Evolutionary conservation across 2,888 invertebrate genomes (phyloP), one percentile per base, ranked within the genome.

Genomic region (Tiphia femorata): DNA sequence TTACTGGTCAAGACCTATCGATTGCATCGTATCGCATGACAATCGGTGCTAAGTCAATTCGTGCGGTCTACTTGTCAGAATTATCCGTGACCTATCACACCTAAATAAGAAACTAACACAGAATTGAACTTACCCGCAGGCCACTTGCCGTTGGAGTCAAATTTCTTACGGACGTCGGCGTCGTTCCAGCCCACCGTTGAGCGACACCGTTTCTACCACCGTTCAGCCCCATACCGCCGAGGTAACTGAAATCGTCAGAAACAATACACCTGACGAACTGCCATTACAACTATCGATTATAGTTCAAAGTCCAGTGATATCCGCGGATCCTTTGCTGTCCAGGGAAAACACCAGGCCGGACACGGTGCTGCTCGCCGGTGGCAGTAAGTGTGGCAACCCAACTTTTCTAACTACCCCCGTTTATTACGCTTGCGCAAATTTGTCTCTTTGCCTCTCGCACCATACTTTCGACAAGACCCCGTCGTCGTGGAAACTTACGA

Each of bases 321-420:
- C 88, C 0, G 87, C 91, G 0, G 91, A 91, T 75, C 88, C 88
- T 20, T 84, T 91, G 20, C 86, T 91, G 12, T 86, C 89, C 42
- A 91, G 90, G 2, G 91, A 85, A 78, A 84, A 84, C 40, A 81
- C 61, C 3, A 58, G 49, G 41, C 75, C 78, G 2, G 80, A 86
- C 21, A 86, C 86, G 41, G 80, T 89, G 46, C 71, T 89, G 25
- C 85, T 88, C n/a, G 86, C 88, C 3, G 88, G 86, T 41, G 86
- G 86, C 62, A 87, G 88, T 88, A 79, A 82, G 79, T 74, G 6
- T 60, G 53, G n/a, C n/a, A n/a, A n/a, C n/a, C n/a, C n/a, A n/a
- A n/a, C n/a, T n/a, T n/a, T n/a, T n/a, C n/a, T n/a, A n/a, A 57
- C 8, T 66, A 12, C 21, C 62, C 55, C 10, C 10, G 27, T n/a